Evolutionary conservation across 1,140 invertebrate species (phyloP), one percentile per base, ranked within the genome.

Genomic region (Lysiphlebus fabarum): DNA sequence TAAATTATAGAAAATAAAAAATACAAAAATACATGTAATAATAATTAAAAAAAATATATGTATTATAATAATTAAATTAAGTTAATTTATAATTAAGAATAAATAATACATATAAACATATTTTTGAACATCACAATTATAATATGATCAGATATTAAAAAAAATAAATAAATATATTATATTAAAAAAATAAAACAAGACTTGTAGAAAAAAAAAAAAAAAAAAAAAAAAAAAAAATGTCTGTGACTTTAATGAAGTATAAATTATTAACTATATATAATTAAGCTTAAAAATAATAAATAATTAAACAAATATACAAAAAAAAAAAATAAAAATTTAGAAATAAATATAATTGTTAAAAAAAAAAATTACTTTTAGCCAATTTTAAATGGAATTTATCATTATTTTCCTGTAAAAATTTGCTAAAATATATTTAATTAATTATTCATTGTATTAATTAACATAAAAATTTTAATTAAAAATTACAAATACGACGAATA

Each of bases 21-120:
- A 17, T 45, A 56, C 42, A 44, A 33, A 44, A 43, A 45, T 56
- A 37, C 17, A 38, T 62, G 63, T 66, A 67, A 68, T 65, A 56
- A 59, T 67, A 69, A 67, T 63, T 64, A 67, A 65, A 65, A 69
- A 69, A 64, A 62, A 65, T 65, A 65, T 63, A 65, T 63, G 65
- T 68, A 56, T 61, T 67, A 67, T 58, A 59, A 57, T 58, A 61
- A 63, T 61, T 66, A 64, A 64, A 65, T 9, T 41, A 56, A 56
- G 26, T 9, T 41, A 62, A 55, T 49, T 56, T 44, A 56, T 58
- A 64, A 37, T 53, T 11, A 53, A 43, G 36, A 36, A 48, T 55
- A 49, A 55, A 51, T 55, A 49, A 42, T 48, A 47, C 41, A 48
- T 45, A 17, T 58, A 58, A 42, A 47, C 58, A 61, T 63, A 65